A percentile compares a stretch with the other conserved stretches of the same genome.
Conservation (phyloP, 2,113 vertebrate genomes). For the Zeus faber region DNA sequence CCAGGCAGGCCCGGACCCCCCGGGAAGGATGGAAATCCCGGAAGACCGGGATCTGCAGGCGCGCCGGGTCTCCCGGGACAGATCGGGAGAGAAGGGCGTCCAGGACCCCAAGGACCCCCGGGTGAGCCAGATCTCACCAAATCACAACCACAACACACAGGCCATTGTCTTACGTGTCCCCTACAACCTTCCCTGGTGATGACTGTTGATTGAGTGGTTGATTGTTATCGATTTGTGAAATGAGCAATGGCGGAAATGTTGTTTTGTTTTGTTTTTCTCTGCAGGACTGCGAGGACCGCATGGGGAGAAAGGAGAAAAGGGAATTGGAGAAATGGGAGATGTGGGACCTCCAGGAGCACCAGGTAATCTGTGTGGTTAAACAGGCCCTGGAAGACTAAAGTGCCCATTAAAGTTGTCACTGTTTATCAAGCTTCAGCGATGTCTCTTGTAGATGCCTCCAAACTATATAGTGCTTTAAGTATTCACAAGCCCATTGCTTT, state of each 20-base stretch:
- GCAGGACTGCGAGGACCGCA: conserved; percentile 82
- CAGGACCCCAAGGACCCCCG: conserved; percentile 80
- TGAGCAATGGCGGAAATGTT: not conserved
- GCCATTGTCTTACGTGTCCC: too few species aligned
- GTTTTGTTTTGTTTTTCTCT: conserved; percentile 8
- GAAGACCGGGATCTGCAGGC: conserved; percentile 80
- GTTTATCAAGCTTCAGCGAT: too few species aligned
- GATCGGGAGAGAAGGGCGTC: conserved; percentile 88
- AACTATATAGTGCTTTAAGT: too few species aligned
- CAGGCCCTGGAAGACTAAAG: too few species aligned
- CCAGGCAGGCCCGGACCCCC: conserved; percentile 89
- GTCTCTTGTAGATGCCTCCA: too few species aligned
- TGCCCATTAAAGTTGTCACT: too few species aligned
- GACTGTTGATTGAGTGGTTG: too few species aligned
- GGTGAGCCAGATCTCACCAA: conserved; percentile 68
- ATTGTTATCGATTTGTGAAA: too few species aligned
- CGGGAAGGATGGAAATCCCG: conserved; percentile 85
- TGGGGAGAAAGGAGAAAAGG: conserved; percentile 89
- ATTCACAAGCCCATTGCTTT: too few species aligned
- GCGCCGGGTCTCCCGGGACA: conserved; percentile 85
- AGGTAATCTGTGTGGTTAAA: too few species aligned
- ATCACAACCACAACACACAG: too few species aligned
- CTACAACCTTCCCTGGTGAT: too few species aligned
- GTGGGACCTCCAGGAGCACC: conserved; percentile 85
- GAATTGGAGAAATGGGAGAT: conserved; percentile 88